Evolutionary conservation across 1,140 invertebrate species (phyloP), one percentile per base, ranked within the genome.

Genomic region (Neodiprion pinetum): DNA sequence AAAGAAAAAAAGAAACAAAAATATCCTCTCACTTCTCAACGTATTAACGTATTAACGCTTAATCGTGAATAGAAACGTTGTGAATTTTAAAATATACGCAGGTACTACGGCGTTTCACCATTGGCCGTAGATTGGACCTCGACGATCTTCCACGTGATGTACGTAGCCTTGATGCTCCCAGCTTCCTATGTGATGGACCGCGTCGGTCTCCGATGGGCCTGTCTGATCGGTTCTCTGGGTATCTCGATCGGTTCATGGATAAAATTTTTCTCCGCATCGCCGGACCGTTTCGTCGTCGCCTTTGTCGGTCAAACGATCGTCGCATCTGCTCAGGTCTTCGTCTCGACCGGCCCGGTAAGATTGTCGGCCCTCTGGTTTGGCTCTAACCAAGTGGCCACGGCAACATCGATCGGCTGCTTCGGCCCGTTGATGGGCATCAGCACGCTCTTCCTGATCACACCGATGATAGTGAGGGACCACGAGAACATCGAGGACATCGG

Each of bases 351-450:
- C 77, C 93, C 93, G n/a, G 90, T 93, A 0, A 85, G 90, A 50
- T 82, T 94, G 66, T 93, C 93, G 5, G 93, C 93, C 0, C 90
- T 92, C 11, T 94, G 93, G 93, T 94, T 94, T 80, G 91, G 92
- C 10, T 86, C 89, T 0, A 78, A 89, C 70, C 90, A 93, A 85
- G 91, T 93, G 14, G 92, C 92, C 3, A 93, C 92, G 5, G 94
- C 94, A 3, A 94, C 92, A 79, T 90, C 94, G 67, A 88, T 94
- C 49, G 94, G 93, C 3, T 93, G 95, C 3, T 94, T 95, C 84
- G 94, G 94, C n/a, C 94, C 94, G 83, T 93, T 94, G 87, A 90
- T 94, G 48, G 86, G 87, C 11, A 77, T 82, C 17, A 84, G 85
- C n/a, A 8, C 85, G 10, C 83, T 85, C 11, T 83, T 86, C 74